Base-by-base conservation (phyloP, 1,140 invertebrate species). In the Drosophila lacteicornis region DNA sequence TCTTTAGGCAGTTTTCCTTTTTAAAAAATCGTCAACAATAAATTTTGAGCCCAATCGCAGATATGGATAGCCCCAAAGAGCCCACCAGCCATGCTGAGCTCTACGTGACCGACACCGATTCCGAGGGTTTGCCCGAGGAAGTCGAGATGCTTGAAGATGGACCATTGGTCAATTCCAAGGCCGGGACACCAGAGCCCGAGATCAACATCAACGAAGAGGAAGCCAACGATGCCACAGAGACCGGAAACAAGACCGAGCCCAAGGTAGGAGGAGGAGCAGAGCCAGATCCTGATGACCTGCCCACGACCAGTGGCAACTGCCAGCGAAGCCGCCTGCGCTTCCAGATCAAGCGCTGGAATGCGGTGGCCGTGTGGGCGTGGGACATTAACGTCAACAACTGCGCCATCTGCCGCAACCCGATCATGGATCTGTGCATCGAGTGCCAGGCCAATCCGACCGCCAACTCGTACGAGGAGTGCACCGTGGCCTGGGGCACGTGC, bases 391-490 rank as follows among this genome's bases (percentile, higher is more conserved):
- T 74, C 7, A 68, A 74, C 36, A 60, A 71, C n/a, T 74, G 66
- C 12, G 55, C 70, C 12, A 74, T 74, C 9, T 74, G 70, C 30
- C 66, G 70, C 22, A 71, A 74, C 43, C 46, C 40, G 7, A 74
- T 74, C 25, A 70, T 70, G 66, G 55, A 74, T 12, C 15, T 71
- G 12, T 74, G 70, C 49, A 74, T 74, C 22, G 66, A 74, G 12
- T 74, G 70, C 50, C 70, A 74, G 70, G 70, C 70, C 0, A 74
- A 61, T 42, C 55, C 47, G n/a, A 53, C 27, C 22, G 8, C 19
- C 9, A 60, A 51, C 36, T 61, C 70, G 12, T 43, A 60, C 3
- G 70, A 71, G 2, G 70, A 70, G 0, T 70, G 70, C 66, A 70
- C 66, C 33, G 70, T 74, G 46, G 66, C 70, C 56, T 74, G 66